Conservation (phyloP, 2,797 vertebrate species). For the Cyclopterus lumpus region DNA sequence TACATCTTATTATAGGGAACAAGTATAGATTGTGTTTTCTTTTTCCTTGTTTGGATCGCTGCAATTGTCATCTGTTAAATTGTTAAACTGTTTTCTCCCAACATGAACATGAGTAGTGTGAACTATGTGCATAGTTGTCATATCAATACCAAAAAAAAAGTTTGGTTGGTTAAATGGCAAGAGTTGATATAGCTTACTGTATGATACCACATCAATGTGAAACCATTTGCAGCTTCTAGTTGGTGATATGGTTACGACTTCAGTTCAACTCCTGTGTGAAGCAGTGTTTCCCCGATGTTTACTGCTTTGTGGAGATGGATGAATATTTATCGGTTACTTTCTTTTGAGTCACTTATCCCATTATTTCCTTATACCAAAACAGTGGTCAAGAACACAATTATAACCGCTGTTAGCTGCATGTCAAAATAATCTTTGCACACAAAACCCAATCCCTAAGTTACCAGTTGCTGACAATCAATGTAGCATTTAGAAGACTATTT, state of each 20-base stretch:
- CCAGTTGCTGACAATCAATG: neutral
- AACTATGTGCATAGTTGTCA: neutral
- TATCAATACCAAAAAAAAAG: neutral
- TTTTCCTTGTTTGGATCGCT: neutral
- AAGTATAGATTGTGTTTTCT: neutral
- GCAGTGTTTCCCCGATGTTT: neutral
- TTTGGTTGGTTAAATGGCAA: neutral
- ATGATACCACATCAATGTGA: neutral
- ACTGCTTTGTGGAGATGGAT: neutral
- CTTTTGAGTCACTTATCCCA: neutral
- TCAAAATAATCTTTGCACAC: neutral
- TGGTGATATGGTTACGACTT: neutral
- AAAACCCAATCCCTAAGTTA: neutral
- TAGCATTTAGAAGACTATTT: no score
- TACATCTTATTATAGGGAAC: neutral
- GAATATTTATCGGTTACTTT: neutral
- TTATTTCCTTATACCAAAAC: neutral
- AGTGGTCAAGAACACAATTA: neutral
- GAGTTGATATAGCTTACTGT: neutral
- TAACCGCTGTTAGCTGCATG: neutral
- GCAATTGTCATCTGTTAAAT: neutral
- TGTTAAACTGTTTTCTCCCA: neutral
- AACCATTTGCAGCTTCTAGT: neutral
- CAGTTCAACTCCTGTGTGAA: neutral
- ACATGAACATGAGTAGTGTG: neutral